These are phyloP conservation scores for Trachymyrmex septentrionalis DNA, from an alignment of 1,140 invertebrate species.

Conservation along the genomic window DNA sequence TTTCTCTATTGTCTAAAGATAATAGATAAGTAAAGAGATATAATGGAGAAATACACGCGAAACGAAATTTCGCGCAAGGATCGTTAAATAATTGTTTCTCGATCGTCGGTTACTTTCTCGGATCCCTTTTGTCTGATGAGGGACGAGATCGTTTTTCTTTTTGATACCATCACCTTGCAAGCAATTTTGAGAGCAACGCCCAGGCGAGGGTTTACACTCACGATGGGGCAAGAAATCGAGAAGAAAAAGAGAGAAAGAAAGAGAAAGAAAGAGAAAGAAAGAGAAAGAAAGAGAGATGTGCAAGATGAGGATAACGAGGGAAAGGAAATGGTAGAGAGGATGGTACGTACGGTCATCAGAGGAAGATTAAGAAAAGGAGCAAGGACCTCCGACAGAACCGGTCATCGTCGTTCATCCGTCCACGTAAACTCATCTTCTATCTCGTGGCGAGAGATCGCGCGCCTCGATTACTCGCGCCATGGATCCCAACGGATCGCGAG, in stretches of 20 bases:
- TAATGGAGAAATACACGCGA: neutral
- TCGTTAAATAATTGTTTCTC: conserved; percentile 17
- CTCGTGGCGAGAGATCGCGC: conserved; percentile 53
- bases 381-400: conserved; percentile 76
- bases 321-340: conserved; percentile 48
- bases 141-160: conserved; percentile 64
- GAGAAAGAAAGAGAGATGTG: conserved; percentile 58
- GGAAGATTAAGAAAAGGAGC: conserved; percentile 77
- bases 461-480: conserved; percentile 58
- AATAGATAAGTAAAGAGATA: conserved; percentile 17
- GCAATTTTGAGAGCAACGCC: conserved; percentile 70
- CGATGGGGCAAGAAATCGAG: conserved; percentile 61
- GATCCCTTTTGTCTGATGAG: conserved; percentile 52
- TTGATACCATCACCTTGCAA: conserved; percentile 60
- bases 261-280: conserved; percentile 54
- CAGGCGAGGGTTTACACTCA: conserved; percentile 42
- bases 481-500: conserved; percentile 41
- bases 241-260: conserved; percentile 44
- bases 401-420: conserved; percentile 71
- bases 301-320: conserved; percentile 38
- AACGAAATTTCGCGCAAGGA: neutral
- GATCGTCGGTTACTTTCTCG: conserved; percentile 18
- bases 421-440: conserved; percentile 72
- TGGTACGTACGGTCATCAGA: conserved; percentile 68
- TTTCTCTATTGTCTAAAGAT: conserved; percentile 2